Percentiles rank a stretch among this genome's conserved stretches.
phyloP scores from a whole-genome alignment of 2,888 invertebrate species.

The Epistrophe eligans region DNA sequence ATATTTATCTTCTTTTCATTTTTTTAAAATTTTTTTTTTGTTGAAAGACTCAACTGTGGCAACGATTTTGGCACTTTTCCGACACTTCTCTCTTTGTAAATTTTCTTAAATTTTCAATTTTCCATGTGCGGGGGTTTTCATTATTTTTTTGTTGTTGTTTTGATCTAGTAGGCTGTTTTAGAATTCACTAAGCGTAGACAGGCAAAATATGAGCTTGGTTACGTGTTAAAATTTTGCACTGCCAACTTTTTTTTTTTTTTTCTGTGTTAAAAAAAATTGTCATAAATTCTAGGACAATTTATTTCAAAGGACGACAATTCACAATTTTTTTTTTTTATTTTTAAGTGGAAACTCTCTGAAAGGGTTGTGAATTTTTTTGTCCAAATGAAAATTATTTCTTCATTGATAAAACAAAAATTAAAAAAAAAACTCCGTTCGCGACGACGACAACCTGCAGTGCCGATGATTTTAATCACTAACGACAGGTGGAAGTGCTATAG shows the following conservation, averaged over 20 bases:
- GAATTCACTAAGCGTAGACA: slow-evolving; percentile 31
- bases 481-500: slow-evolving; percentile 71
- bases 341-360: not conserved
- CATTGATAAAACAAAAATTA: slow-evolving; percentile 33
- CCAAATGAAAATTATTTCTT: slow-evolving; percentile 18
- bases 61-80: slow-evolving; percentile 59
- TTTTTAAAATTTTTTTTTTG: not conserved
- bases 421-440: slow-evolving; percentile 35
- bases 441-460: slow-evolving; percentile 64
- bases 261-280: slow-evolving; percentile 12
- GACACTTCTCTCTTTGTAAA: slow-evolving; percentile 6
- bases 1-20: slow-evolving; percentile 40
- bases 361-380: slow-evolving; percentile 34
- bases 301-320: slow-evolving; percentile 26
- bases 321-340: not conserved
- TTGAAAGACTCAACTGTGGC: slow-evolving; percentile 13
- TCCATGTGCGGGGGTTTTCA: slow-evolving; percentile 3
- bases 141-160: not conserved
- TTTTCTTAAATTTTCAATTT: slow-evolving; percentile 50
- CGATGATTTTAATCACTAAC: slow-evolving; percentile 72
- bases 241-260: slow-evolving; percentile 14
- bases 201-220: slow-evolving; percentile 16
- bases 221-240: slow-evolving; percentile 51
- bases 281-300: not conserved
- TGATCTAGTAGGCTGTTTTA: slow-evolving; percentile 26